These are phyloP conservation scores for Columba guinea DNA, from an alignment of 2,797 vertebrate genomes.

Conservation along the genomic window DNA sequence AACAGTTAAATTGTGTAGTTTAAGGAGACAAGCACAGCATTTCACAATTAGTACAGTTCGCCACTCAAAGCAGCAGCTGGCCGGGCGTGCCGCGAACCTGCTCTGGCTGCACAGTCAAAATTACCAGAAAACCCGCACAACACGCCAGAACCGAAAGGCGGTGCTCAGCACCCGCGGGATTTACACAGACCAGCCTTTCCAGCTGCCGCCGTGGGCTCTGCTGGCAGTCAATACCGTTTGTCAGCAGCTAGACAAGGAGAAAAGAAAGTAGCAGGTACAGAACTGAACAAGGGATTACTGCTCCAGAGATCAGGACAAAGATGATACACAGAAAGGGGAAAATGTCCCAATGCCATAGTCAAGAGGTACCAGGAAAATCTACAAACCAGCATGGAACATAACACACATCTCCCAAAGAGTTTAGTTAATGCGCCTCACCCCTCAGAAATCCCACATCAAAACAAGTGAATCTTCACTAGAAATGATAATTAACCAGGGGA, in stretches of 20 bases:
- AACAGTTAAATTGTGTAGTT: neutral
- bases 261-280: neutral
- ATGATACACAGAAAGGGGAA: neutral
- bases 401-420: rapidly evolving
- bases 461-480: neutral
- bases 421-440: neutral
- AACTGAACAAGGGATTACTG: neutral
- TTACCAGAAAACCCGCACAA: neutral
- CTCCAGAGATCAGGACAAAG: neutral
- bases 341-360: neutral
- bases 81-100: neutral
- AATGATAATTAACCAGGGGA: neutral
- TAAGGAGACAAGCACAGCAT: neutral
- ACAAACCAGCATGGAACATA: rapidly evolving
- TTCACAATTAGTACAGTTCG: neutral
- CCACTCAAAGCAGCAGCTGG: neutral
- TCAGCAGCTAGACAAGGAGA: neutral
- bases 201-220: neutral
- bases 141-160: neutral
- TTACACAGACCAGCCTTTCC: neutral
- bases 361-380: neutral
- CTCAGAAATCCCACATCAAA: neutral
- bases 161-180: neutral
- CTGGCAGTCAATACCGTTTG: neutral
- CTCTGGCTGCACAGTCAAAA: neutral